Conservation (phyloP, 2,888 invertebrate genomes). For the Tanypteryx hageni region DNA sequence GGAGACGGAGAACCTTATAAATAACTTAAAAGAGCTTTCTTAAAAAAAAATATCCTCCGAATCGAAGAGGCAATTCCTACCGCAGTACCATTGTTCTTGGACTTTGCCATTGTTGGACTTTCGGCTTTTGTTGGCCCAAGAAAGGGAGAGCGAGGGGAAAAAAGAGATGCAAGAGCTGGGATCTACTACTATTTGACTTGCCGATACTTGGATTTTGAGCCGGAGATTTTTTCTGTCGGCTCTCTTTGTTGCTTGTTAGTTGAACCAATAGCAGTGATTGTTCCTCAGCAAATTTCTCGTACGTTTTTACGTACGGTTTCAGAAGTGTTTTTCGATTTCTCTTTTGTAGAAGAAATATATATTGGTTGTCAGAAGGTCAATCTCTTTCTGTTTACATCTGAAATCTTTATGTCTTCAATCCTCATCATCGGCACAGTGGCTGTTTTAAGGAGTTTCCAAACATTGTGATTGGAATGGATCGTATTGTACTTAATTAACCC, state of each 20-base stretch:
- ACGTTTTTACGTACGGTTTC: no score
- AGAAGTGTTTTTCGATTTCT: no score
- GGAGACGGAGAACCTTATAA: not conserved
- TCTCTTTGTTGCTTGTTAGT: not conserved
- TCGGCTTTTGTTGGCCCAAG: not conserved
- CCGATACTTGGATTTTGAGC: not conserved
- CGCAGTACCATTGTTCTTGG: not conserved
- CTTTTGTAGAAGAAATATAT: no score
- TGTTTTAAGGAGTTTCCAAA: no score
- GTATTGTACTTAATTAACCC: no score
- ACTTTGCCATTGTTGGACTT: not conserved
- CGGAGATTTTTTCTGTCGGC: not conserved
- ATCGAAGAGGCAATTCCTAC: slow-evolving; percentile 1
- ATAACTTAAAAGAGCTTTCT: slow-evolving; percentile 27
- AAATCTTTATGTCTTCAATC: no score
- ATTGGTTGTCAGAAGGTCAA: no score
- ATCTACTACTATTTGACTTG: not conserved
- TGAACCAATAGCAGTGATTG: not conserved
- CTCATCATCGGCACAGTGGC: no score
- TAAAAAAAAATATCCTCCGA: not conserved
- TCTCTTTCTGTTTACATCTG: no score
- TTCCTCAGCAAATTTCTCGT: not conserved
- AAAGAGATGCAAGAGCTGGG: not conserved
- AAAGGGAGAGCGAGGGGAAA: not conserved
- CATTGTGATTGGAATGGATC: no score